Evolutionary conservation across 2,113 vertebrate species (phyloP), one percentile per base, ranked within the genome.

Genomic region (Scolopax mira): DNA sequence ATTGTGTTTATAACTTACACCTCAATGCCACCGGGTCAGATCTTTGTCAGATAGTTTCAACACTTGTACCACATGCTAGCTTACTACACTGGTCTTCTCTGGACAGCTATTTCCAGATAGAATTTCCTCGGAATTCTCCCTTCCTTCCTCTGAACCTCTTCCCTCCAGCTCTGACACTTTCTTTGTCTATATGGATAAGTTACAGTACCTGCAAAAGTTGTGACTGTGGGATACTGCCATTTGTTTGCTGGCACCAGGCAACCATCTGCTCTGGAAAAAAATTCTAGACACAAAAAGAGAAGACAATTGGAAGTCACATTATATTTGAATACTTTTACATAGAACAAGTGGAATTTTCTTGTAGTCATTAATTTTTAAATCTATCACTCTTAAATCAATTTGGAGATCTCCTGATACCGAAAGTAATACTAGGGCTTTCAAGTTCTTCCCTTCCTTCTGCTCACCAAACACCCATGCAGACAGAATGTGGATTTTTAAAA

Each of bases 221-320:
- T 90, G 98, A 99, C 48, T 99, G 99, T 89, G 98, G 98, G 96
- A 99, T 99, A 55, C 98, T 97, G 88, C 98, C 98, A 49, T 99
- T 99, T 66, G 98, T 98, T 96, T 99, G 99, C 94, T 99, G 99
- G 97, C 99, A 99, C 99, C 99, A 99, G 9, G 98, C 98, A 64
- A 99, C 98, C 99, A 99, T 99, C 94, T 99, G 99, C 70, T 99
- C 99, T 19, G 99, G 99, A 95, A 99, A 99, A 98, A 99, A 99
- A 88, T 99, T 99, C 99, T 99, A 79, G 69, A 7, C 15, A 57
- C 18, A 81, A 78, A 88, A 69, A 92, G 28, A 93, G 30, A 94
- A 96, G 42, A 95, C 30, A 94, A 60, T 64, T 93, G 46, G 21
- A 88, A 69, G 37, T 79, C 77, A 92, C 17, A 21, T 67, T 71